Conservation (phyloP, 2,888 invertebrate genomes). For the Slavum lentiscoides region DNA sequence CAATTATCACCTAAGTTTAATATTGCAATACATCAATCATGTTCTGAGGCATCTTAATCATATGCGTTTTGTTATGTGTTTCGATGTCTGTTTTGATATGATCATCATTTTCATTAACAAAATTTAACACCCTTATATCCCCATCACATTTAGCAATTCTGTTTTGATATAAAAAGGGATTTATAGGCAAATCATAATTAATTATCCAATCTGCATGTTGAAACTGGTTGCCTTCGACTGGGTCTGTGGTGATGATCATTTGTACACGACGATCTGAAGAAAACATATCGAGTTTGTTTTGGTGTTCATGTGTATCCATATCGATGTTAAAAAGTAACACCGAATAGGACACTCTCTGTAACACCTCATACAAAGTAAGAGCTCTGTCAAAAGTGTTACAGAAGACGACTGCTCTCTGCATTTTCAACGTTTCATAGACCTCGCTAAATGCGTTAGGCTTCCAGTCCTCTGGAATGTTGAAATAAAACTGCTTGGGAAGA, state of each 20-base stretch:
- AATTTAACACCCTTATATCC: constrained; percentile 31
- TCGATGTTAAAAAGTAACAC: constrained; percentile 25
- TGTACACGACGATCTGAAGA: background rate
- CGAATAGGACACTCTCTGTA: background rate
- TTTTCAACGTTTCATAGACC: constrained; percentile 13
- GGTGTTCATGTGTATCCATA: background rate
- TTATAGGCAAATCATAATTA: constrained; percentile 38
- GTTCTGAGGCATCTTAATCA: constrained; percentile 31
- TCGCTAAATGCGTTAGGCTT: constrained; percentile 27
- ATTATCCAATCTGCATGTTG: constrained; percentile 10
- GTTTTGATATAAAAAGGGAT: background rate
- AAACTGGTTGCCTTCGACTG: constrained; percentile 31
- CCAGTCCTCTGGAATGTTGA: constrained; percentile 25
- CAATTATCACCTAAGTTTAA: background rate
- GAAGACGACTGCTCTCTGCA: constrained; percentile 5
- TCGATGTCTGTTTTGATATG: constrained; percentile 20
- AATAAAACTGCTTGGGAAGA: constrained; percentile 34
- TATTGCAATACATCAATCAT: constrained; percentile 31
- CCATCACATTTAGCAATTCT: background rate
- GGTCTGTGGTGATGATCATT: constrained; percentile 35
- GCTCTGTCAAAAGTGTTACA: constrained; percentile 35
- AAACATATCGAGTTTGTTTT: background rate
- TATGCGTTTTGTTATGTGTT: background rate
- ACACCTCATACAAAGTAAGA: background rate
- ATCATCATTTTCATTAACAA: constrained; percentile 25